Evolutionary conservation across 2,113 vertebrate genomes (phyloP).

Genomic region (Syngnathus typhle): DNA sequence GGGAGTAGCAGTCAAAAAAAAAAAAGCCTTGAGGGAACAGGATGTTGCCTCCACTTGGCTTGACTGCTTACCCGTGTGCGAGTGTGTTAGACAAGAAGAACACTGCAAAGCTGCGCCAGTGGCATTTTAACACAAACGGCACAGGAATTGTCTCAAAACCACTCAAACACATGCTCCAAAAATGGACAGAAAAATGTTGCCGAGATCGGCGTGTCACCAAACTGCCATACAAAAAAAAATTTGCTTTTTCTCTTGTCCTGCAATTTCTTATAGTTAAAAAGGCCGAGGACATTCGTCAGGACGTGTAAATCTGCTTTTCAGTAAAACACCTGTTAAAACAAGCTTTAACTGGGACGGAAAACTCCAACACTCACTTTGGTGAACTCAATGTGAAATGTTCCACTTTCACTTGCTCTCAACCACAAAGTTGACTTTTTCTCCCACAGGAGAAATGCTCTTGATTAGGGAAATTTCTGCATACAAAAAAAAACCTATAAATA

Average conservation of each 20-base stretch:
- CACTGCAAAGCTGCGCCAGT: not conserved
- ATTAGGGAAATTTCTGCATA: not conserved
- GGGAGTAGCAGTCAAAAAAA: not conserved
- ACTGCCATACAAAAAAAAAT: too few species aligned
- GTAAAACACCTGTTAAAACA: slow-evolving; percentile 65
- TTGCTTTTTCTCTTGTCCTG: slow-evolving; percentile 47
- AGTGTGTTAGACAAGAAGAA: slow-evolving; percentile 35
- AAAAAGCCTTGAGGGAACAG: slow-evolving; percentile 38
- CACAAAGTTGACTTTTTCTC: not conserved
- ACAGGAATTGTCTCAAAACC: slow-evolving; percentile 39
- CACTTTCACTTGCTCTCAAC: not conserved
- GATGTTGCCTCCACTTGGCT: slow-evolving; percentile 30
- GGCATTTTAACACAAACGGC: slow-evolving; percentile 38
- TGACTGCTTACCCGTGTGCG: slow-evolving; percentile 19
- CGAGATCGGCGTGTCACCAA: slow-evolving; percentile 17
- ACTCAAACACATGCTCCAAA: slow-evolving; percentile 16
- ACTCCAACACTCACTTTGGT: not conserved
- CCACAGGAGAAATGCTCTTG: not conserved
- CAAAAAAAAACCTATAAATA: not conserved
- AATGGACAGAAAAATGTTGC: slow-evolving; percentile 27
- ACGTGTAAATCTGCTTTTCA: slow-evolving; percentile 27
- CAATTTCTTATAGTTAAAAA: slow-evolving; percentile 54
- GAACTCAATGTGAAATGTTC: not conserved
- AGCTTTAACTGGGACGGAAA: slow-evolving; percentile 14
- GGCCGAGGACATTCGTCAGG: slow-evolving; percentile 51